phyloP scores from a whole-genome alignment of 2,113 vertebrate genomes.

The Oxyruncus cristatus region DNA sequence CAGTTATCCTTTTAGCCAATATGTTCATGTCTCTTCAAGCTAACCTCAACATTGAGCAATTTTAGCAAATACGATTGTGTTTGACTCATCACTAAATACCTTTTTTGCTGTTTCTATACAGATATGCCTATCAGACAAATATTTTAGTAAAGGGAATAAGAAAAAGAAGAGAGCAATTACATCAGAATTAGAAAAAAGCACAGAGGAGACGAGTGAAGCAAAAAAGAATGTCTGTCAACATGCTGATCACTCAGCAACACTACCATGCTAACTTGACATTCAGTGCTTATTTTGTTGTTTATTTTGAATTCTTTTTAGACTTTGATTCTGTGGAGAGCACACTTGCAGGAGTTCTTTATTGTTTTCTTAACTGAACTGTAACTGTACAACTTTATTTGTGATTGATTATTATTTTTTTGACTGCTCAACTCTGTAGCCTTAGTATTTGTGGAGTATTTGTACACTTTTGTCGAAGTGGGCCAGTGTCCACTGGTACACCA shows the following conservation, averaged over 20 bases:
- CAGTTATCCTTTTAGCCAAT: not conserved
- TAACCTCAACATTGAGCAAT: not conserved
- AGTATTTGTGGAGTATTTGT: not conserved
- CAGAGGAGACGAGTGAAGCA: not conserved
- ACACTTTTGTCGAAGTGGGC: not conserved
- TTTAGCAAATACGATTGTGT: not conserved
- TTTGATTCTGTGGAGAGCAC: not conserved
- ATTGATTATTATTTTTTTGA: not conserved
- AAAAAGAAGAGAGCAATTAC: not conserved
- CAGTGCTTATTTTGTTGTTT: not conserved
- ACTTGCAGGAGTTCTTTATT: not conserved
- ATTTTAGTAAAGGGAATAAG: not conserved
- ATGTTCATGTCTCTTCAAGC: not conserved
- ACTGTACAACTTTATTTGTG: not conserved
- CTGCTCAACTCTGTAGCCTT: not conserved
- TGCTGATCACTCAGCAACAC: not conserved
- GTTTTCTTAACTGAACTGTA: not conserved
- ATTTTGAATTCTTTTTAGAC: not conserved
- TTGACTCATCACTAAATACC: not conserved
- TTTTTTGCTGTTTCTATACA: not conserved
- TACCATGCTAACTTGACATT: not conserved
- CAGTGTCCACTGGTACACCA: not conserved
- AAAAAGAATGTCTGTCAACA: not conserved
- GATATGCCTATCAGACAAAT: not conserved
- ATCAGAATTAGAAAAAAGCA: not conserved